Evolutionary conservation across 2,113 vertebrate species (phyloP), one percentile per base, ranked within the genome.

Genomic region (Zapornia atra): DNA sequence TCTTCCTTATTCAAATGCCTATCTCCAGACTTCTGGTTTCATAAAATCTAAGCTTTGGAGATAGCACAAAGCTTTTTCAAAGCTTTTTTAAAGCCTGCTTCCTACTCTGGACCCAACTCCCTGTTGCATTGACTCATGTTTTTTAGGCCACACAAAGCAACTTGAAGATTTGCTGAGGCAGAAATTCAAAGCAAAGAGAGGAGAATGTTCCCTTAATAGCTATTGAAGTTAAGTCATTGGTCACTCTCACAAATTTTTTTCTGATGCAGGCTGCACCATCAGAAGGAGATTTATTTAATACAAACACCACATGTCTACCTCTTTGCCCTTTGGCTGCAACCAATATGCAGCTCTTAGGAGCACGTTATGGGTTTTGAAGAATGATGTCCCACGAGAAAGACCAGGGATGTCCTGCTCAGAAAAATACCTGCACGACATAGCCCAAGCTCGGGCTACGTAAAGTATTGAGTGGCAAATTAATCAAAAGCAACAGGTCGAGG

Each of bases 111-210:
- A 89, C 7, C 7, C 5, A 5, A 19, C 11, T 84, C 21, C 40
- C 28, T 1, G 0, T 12, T 2, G 7, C 2, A 9, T 10, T 76
- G 31, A 51, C 9, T 8, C 33, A 3, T 44, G 12, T 0, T 2
- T 56, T 80, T 54, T 69, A 46, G n/a, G 80, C 34, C n/a, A 76
- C 34, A 36, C 54, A 70, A 72, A 94, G 46, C 3, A 75, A 26
- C 40, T 66, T 5, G 8, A 87, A 60, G 21, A 89, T 70, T 68
- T 86, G 57, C 57, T 87, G 57, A 51, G 53, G 51, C 31, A 61
- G 34, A 80, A 86, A 77, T 34, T 38, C 4, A 4, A 80, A 73
- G 31, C 17, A 61, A 92, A 66, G 59, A 70, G 82, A 69, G 15
- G 19, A 51, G 80, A 70, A 42, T 11, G 4, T 46, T 76, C 72